Base-by-base conservation (phyloP, 1,140 invertebrate genomes). In the Euura lappo region DNA sequence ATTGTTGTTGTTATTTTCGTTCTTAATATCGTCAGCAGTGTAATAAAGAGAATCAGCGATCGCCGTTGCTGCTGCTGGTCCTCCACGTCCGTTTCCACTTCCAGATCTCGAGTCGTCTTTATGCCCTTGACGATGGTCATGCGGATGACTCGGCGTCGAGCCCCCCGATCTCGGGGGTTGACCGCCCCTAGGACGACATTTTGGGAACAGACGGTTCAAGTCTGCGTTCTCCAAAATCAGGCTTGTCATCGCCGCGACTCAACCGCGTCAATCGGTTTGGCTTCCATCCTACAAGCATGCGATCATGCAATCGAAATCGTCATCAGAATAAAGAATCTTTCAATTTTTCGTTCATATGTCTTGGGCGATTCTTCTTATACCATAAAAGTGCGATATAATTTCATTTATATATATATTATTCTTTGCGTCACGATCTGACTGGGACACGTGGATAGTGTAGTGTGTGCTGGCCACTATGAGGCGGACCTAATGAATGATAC, bases 191-290 rank as follows among this genome's bases (percentile, higher is more conserved):
- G 87, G 87, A 86, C 87, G 87, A 83, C 87, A 88, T 87, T 88
- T 88, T 74, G 86, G 86, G 81, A 88, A 88, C 79, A 88, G 84
- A 83, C 81, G 85, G 77, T 86, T 87, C 79, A 88, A 85, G 77
- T 88, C 87, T 74, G 86, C 81, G 86, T 87, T 88, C 79, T 88
- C 87, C 83, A 87, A 86, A 79, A 88, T 87, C 86, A 88, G 79
- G 72, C 86, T 87, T 86, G 87, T 87, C 87, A 88, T 88, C 87
- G 87, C 87, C 85, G 80, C 78, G 75, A 73, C 74, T 80, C 81
- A 71, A 81, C 82, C 82, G 78, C 81, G 68, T 79, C 78, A 74
- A 71, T 77, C 71, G 78, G 70, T 65, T 76, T 71, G 73, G 76
- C 81, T 73, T 80, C 79, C 82, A 84, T 84, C 80, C 82, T 84